Evolutionary conservation across 2,888 invertebrate genomes (phyloP).

Genomic region (Coleophora flavipennella): DNA sequence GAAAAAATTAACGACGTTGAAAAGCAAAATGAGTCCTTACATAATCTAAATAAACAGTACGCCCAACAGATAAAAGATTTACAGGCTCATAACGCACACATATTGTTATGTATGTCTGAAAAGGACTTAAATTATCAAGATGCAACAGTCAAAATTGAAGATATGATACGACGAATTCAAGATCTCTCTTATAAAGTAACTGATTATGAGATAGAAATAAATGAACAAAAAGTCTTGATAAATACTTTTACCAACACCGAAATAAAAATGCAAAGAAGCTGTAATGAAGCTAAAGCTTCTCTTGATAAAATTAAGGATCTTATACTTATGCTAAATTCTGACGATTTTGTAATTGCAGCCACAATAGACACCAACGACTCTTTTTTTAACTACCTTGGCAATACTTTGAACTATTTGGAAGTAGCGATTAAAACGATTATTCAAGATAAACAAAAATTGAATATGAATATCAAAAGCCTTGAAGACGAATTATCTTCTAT

Average conservation of each 20-base stretch:
- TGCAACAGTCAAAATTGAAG: conserved; percentile 19
- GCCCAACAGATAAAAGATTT: conserved; percentile 18
- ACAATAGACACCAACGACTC: conserved; percentile 28
- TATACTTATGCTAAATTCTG: conserved; percentile 27
- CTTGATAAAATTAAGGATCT: conserved; percentile 29
- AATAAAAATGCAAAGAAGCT: conserved; percentile 22
- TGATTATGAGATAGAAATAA: conserved; percentile 25
- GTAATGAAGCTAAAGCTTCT: conserved; percentile 27
- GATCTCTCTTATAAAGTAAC: conserved; percentile 21
- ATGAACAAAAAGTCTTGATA: conserved; percentile 28
- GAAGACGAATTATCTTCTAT: conserved; percentile 16
- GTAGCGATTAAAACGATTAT: conserved; percentile 22
- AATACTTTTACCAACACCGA: conserved; percentile 22
- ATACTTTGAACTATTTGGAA: conserved; percentile 31
- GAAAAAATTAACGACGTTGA: conserved; percentile 22
- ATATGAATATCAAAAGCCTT: conserved; percentile 16
- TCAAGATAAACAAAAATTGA: conserved; percentile 23
- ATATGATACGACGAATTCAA: conserved; percentile 21
- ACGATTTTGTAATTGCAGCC: conserved; percentile 30
- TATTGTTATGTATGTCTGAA: conserved; percentile 17
- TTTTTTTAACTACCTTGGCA: conserved; percentile 26
- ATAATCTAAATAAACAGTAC: conserved; percentile 22
- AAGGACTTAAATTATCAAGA: conserved; percentile 17
- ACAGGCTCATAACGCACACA: conserved; percentile 24
- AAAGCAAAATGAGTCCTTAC: conserved; percentile 20